Evolutionary conservation across 2,888 invertebrate genomes (phyloP).

Genomic region (Tachina fera): DNA sequence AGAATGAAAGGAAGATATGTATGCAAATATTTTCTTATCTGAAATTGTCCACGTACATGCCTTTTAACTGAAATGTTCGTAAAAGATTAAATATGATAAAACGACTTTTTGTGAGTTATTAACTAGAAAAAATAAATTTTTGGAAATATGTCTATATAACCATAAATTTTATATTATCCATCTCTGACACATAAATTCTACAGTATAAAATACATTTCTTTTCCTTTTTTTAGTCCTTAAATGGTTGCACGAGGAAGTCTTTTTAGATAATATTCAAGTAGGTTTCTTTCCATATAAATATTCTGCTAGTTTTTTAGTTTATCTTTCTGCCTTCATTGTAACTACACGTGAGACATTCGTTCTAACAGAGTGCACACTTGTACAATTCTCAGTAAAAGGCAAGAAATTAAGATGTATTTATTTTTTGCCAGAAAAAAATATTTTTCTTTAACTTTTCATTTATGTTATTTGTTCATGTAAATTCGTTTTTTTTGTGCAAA

Average conservation of each 20-base stretch:
- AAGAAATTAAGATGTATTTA: not conserved
- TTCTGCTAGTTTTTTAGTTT: not conserved
- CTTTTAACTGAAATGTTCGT: too few species aligned
- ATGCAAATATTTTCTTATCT: too few species aligned
- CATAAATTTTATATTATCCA: too few species aligned
- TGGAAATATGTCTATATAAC: too few species aligned
- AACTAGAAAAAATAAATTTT: too few species aligned
- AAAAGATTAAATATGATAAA: too few species aligned
- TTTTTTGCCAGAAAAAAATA: not conserved
- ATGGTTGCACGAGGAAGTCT: not conserved
- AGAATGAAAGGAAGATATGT: too few species aligned
- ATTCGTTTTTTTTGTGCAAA: not conserved
- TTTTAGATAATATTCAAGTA: constrained; percentile 2
- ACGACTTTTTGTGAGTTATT: too few species aligned
- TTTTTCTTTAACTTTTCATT: constrained; percentile 1
- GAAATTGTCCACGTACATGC: too few species aligned
- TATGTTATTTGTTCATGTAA: not conserved
- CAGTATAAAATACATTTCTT: not conserved
- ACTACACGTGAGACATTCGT: not conserved
- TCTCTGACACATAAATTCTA: not conserved
- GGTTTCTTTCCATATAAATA: constrained; percentile 4
- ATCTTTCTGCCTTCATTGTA: not conserved
- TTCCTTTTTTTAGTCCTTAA: not conserved
- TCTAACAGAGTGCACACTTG: not conserved
- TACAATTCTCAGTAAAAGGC: not conserved